Evolutionary conservation across 2,113 vertebrate genomes (phyloP).

Genomic region (Sula dactylatra): DNA sequence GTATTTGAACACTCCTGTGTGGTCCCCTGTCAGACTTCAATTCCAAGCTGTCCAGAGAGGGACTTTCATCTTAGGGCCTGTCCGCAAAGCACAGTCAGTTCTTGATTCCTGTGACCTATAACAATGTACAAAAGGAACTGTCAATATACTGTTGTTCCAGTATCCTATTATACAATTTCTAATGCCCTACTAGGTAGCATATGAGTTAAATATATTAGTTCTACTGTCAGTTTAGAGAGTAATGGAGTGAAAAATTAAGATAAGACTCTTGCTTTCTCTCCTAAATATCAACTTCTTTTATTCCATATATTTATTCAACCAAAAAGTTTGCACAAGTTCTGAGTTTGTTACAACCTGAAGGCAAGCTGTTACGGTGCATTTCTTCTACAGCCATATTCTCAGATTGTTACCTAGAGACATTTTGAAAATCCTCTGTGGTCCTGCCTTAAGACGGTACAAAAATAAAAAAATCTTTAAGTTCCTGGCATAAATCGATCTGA

Average conservation of each 20-base stretch:
- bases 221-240: background rate
- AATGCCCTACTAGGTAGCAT: background rate
- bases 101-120: background rate
- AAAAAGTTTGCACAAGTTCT: constrained; percentile 1
- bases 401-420: constrained; percentile 47
- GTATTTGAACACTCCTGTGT: background rate
- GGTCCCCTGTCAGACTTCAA: background rate
- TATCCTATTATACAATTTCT: background rate
- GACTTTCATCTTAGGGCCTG: background rate
- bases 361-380: background rate
- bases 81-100: background rate
- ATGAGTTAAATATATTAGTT: background rate
- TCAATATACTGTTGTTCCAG: background rate
- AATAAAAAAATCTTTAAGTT: constrained; percentile 13
- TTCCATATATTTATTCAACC: background rate
- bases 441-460: background rate
- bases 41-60: background rate
- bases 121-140: background rate
- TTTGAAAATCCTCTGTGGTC: background rate
- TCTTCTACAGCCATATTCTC: background rate
- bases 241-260: background rate
- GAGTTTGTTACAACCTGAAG: background rate
- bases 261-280: background rate
- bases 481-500: constrained; percentile 52
- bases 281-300: background rate